These are phyloP conservation scores for Griposia aprilina DNA, from an alignment of 2,888 invertebrate species.

Conservation along the genomic window DNA sequence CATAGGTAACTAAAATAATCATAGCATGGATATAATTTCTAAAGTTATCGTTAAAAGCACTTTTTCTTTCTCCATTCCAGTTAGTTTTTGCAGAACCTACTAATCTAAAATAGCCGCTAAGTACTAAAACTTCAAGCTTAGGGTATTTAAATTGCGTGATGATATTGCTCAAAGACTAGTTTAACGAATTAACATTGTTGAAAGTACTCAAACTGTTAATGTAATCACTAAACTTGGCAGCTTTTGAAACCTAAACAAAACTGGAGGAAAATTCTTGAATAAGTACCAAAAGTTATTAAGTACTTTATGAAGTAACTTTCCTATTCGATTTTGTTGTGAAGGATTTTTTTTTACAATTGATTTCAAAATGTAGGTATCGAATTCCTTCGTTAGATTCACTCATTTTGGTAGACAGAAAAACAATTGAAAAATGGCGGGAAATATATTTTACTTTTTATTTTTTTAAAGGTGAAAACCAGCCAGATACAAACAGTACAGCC, in stretches of 20 bases:
- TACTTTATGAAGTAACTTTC: conserved; percentile 14
- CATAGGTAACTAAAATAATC: no score
- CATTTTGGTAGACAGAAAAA: no score
- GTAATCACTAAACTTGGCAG: conserved; percentile 20
- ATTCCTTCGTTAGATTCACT: no score
- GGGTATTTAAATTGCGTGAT: conserved; percentile 23
- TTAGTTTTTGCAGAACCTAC: background rate
- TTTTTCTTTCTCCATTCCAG: background rate
- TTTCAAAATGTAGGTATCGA: no score
- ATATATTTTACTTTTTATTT: no score
- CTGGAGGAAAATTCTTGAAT: conserved; percentile 14
- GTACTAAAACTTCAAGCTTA: background rate
- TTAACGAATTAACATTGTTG: conserved; percentile 34
- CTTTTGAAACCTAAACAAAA: conserved; percentile 5
- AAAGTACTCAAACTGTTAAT: conserved; percentile 19
- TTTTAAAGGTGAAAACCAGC: no score
- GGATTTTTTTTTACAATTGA: background rate
- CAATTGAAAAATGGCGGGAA: no score
- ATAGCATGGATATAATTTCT: background rate
- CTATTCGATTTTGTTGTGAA: conserved; percentile 1
- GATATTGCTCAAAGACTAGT: background rate
- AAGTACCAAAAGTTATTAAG: background rate
- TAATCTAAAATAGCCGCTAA: background rate
- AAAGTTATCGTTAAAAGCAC: background rate
- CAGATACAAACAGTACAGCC: no score